Evolutionary conservation across 1,140 invertebrate species (phyloP).

Genomic region (Andrena cerasifolii): DNA sequence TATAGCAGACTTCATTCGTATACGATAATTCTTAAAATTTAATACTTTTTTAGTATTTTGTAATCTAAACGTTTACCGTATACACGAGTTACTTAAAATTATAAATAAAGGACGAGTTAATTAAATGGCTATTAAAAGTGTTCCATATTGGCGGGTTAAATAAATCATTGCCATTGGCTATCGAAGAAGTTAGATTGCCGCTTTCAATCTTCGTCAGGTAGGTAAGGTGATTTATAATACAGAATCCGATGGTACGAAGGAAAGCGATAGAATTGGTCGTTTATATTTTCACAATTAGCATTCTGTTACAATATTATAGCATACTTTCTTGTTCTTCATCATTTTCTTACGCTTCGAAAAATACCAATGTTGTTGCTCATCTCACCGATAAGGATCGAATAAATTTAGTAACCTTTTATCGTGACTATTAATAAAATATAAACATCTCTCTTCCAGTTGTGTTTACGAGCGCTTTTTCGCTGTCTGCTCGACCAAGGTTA

Average conservation of each 20-base stretch:
- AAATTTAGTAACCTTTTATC: background rate
- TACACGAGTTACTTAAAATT: too few relatives aligned
- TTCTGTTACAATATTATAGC: background rate
- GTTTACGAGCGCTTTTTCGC: background rate
- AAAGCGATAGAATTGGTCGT: background rate
- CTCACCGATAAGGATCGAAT: background rate
- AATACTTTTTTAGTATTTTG: too few relatives aligned
- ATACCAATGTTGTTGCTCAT: background rate
- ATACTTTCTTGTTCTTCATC: background rate
- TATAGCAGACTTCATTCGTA: too few relatives aligned
- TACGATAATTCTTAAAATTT: too few relatives aligned
- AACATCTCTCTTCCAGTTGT: background rate
- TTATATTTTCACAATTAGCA: background rate
- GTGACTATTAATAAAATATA: background rate
- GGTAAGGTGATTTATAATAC: too few relatives aligned
- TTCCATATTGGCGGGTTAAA: background rate
- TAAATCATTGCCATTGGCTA: background rate
- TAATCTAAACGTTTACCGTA: too few relatives aligned
- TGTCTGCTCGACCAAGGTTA: background rate
- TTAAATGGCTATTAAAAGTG: background rate
- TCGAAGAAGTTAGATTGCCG: background rate
- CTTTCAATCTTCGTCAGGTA: background rate
- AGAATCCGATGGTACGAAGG: too few relatives aligned
- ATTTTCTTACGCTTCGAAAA: background rate
- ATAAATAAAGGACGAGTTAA: too few relatives aligned